These are phyloP conservation scores for Luffia ferchaultella DNA, from an alignment of 2,888 invertebrate genomes.

Conservation along the genomic window DNA sequence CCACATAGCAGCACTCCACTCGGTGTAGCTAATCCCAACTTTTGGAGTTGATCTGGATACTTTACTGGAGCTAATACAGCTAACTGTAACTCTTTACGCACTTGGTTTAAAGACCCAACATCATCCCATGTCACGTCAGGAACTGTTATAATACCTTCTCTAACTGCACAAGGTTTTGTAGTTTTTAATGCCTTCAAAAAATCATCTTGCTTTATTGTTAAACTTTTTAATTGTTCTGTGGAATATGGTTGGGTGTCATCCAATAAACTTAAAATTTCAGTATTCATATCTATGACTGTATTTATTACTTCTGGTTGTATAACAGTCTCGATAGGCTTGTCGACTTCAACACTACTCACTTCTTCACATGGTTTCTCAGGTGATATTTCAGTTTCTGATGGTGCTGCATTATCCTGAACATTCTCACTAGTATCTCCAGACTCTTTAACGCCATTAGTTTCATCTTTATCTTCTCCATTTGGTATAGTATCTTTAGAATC, in stretches of 20 bases:
- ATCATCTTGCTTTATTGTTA: conserved; percentile 78
- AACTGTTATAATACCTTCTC: conserved; percentile 97
- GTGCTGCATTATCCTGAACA: background rate
- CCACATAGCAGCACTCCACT: conserved; percentile 95
- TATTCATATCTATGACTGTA: conserved; percentile 26
- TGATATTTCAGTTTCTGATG: background rate
- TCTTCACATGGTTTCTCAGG: conserved; percentile 22
- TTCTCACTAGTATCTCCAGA: background rate
- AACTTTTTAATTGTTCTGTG: conserved; percentile 66
- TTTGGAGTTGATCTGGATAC: conserved; percentile 80
- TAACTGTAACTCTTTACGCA: conserved; percentile 89
- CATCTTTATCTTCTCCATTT: conserved; percentile 18
- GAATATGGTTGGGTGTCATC: conserved; percentile 72
- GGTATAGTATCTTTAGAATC: conserved; percentile 11
- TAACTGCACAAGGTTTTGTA: conserved; percentile 91
- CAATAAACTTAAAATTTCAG: conserved; percentile 71
- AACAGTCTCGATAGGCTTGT: conserved; percentile 17
- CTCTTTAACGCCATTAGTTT: conserved; percentile 10
- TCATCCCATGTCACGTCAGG: conserved; percentile 98
- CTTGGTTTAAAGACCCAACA: conserved; percentile 88
- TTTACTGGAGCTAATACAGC: conserved; percentile 93
- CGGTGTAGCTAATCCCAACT: conserved; percentile 81
- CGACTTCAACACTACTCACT: conserved; percentile 18
- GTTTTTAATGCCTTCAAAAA: conserved; percentile 79
- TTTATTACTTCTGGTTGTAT: conserved; percentile 17